Evolutionary conservation across 2,888 invertebrate species (phyloP), one percentile per base, ranked within the genome.

Genomic region (Alsophila aescularia): DNA sequence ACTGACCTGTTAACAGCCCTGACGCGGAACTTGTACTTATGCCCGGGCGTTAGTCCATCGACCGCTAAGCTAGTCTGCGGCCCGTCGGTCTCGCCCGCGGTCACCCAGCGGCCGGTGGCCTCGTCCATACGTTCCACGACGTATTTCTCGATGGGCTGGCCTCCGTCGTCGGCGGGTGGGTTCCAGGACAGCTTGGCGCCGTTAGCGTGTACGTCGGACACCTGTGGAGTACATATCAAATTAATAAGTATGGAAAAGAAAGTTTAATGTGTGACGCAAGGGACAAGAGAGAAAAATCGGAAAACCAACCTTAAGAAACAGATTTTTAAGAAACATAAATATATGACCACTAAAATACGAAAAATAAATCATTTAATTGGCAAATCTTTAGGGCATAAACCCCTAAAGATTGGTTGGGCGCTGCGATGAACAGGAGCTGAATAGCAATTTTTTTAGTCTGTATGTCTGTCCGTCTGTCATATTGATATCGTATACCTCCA

Each of bases 11-110:
- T 99, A 50, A 98, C 98, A 18, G 99, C 99, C 54, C 97, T 94
- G 0, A 99, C 99, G 51, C 99, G 93, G 93, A 99, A 99, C 91
- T 99, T 98, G 92, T 99, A 99, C 83, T 98, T 98, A 77, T 98
- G 98, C 65, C 98, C 98, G 0, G 98, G 98, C 34, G 94, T 94
- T 0, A 99, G 92, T 0, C 97, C 97, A 49, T 97, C 97, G 0
- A 99, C 94, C 2, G 95, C 92, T 0, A 97, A 79, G 42, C 87
- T 93, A 9, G 98, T 98, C 59, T 92, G 91, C 0, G 97, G 96
- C 0, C 98, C 97, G 75, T 95, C 95, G 2, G 98, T 98, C 90
- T 98, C 98, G 0, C 98, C 98, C 16, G 97, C 97, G 52, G 95
- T 96, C 18, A 97, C 96, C 98, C 98, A 98, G 32, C 98, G 93